phyloP scores from a whole-genome alignment of 1,140 invertebrate genomes.

The Wiebesia pumilae region DNA sequence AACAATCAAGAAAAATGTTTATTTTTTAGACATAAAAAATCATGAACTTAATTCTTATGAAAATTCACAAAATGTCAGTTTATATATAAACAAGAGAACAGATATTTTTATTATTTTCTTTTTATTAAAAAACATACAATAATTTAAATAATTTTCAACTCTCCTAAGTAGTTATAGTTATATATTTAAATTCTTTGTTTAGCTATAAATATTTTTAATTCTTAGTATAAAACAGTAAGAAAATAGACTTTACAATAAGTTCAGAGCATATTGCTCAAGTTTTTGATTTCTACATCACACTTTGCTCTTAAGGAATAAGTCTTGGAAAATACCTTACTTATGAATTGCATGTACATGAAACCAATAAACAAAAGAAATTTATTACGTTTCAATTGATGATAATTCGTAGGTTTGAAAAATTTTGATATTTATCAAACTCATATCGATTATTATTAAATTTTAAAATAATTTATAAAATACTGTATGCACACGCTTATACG shows the following conservation, averaged over 20 bases:
- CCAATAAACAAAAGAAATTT: background rate
- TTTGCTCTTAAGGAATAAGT: background rate
- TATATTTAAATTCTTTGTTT: constrained; percentile 33
- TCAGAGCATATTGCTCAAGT: background rate
- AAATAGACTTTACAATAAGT: constrained; percentile 46
- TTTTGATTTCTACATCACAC: constrained; percentile 28
- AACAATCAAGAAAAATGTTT: constrained; percentile 31
- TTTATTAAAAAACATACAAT: constrained; percentile 4
- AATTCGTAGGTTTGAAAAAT: background rate
- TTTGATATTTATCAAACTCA: background rate
- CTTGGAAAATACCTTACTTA: constrained; percentile 12
- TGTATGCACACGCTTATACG: constrained; percentile 9
- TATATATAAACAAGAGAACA: background rate
- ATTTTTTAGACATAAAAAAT: constrained; percentile 34
- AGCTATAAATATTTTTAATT: constrained; percentile 28
- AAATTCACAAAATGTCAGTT: constrained; percentile 21
- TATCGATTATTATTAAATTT: background rate
- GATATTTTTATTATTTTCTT: background rate
- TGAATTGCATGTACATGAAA: background rate
- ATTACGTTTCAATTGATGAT: constrained; percentile 12
- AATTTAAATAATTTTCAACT: constrained; percentile 31
- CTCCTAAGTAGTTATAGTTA: background rate
- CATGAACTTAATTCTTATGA: background rate
- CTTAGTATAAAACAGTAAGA: constrained; percentile 48
- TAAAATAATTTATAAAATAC: constrained; percentile 32